Base-by-base conservation (phyloP, 2,888 invertebrate species). In the Torymus auratus region DNA sequence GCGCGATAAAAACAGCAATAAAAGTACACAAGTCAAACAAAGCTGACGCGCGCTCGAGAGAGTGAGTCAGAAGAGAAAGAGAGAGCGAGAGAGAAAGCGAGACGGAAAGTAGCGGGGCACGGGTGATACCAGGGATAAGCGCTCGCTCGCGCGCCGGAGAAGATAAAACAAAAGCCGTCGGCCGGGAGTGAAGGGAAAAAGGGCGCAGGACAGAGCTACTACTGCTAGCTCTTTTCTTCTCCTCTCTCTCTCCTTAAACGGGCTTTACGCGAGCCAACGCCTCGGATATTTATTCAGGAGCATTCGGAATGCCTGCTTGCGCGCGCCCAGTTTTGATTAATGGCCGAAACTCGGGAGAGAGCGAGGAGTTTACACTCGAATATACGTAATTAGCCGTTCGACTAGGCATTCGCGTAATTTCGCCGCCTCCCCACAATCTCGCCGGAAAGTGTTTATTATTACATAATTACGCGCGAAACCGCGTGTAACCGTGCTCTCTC, bases 321-420 rank as follows among this genome's bases (percentile, higher is more conserved):
- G 1, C 41, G 41, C 76, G 28, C 61, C 58, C 41, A 20, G 52
- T 60, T 71, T 67, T 78, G 72, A 78, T 78, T 78, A 78, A 78
- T 72, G 67, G 67, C 67, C 14, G 50, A 17, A 65, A 17, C 65
- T 17, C 41, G 52, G 15, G 65, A 15, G 78, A 73, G 78, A 68
- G 65, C 12, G 73, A 62, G 73, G 56, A 78, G 73, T 78, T 73
- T 78, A 78, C 68, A 50, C 68, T 53, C 20, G 67, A 64, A 14
- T 68, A 61, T 56, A 56, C 62, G 58, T 62, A 79, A 79, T 79
- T 73, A 74, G 73, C 79, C 68, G 62, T 73, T 56, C 73, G 62
- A 68, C 41, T 62, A 56, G 67, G 50, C 62, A 58, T 70, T 41
- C 41, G n/a, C 20, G 60, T 61, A 17, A 53, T 61, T 60, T 53